Evolutionary conservation across 2,888 invertebrate species (phyloP), one percentile per base, ranked within the genome.

Genomic region (Spodoptera littoralis): DNA sequence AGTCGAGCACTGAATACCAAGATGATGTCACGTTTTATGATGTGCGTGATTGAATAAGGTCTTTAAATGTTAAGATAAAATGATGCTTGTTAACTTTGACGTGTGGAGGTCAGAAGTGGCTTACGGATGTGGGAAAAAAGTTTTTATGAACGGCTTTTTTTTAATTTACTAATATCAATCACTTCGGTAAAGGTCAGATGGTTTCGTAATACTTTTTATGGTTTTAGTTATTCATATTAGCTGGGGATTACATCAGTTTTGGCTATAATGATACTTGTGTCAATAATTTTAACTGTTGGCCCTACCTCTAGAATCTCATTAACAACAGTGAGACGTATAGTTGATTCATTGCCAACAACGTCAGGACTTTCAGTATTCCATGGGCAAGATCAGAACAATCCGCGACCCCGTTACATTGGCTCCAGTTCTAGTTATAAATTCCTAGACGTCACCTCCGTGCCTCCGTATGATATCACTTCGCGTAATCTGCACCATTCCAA

Each of bases 11-110:
- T 81, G 84, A 83, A 84, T 83, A 79, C 83, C 72, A 73, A 85
- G 75, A 80, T 82, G 85, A 84, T 85, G 89, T 87, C 87, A 89
- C 85, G 82, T 84, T 83, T 80, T 83, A 83, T 84, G 84, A 84
- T 81, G 81, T 81, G 81, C 77, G 75, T 83, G 83, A 85, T 86
- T 87, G 83, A 86, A 86, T 86, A 81, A 80, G 73, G 73, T 73
- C 71, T 80, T 77, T 67, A 70, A 73, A 65, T 76, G 72, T 69
- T 65, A 69, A 61, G 72, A 80, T 80, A 78, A 65, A 79, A 54
- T 62, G 30, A 52, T 73, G 54, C 54, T 70, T 48, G 54, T 69
- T 56, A 68, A 74, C 65, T 73, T 73, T 73, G 76, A 76, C 76
- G 60, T 66, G 59, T 59, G 52, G 55, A 76, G 73, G 71, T 78